Evolutionary conservation across 2,888 invertebrate species (phyloP), one percentile per base, ranked within the genome.

Genomic region (Horisme vitalbata): DNA sequence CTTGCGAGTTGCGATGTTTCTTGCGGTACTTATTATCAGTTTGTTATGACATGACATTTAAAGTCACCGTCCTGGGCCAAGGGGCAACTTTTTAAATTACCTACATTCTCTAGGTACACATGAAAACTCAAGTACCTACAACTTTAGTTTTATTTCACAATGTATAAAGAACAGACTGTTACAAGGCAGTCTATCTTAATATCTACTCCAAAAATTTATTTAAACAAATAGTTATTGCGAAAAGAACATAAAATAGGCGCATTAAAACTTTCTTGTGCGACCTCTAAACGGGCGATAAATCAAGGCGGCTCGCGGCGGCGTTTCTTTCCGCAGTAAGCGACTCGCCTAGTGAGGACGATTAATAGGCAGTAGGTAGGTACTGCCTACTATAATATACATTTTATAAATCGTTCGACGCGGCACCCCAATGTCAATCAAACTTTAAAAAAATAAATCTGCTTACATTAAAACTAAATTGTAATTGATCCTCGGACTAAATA

Each of bases 271-370:
- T 31, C 47, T 31, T 39, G 23, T 15, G 41, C 37, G 48, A 37
- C 48, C 48, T 48, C 45, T 26, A 44, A 37, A 18, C 31, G 24
- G 44, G 41, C 34, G 5, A 39, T 48, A 45, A 48, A 45, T 52
- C 41, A 48, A 43, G 41, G 37, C 39, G 18, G 20, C 21, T 24
- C 6, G 10, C 13, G 15, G 33, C 23, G 15, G 33, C 23, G 27
- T 11, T 15, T 28, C 21, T 27, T 23, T 8, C 12, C 7, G 4
- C 24, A 23, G 35, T 36, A 30, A 23, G 30, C 10, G 35, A 15
- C 43, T 23, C 35, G 43, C 24, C 41, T 41, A 23, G 28, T n/a
- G 41, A 28, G 33, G 11, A 4, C 21, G 21, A 30, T 20, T 15
- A 30, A 11, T 21, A 12, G n/a, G n/a, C n/a, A n/a, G n/a, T n/a